Conservation (phyloP, 2,888 invertebrate genomes). For the Drosophila pegasa region DNA sequence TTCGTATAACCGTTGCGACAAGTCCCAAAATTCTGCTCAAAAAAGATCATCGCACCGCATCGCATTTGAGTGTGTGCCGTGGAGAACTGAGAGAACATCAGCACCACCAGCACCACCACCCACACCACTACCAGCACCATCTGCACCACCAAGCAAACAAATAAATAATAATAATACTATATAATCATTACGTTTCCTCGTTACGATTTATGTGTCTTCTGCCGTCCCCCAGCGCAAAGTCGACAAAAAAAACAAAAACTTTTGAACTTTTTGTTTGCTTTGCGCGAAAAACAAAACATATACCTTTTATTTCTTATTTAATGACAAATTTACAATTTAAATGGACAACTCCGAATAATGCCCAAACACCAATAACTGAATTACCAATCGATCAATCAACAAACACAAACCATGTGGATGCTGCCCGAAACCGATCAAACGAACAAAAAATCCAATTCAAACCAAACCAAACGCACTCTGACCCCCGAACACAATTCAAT, state of each 20-base stretch:
- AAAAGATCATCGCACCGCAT: constrained; percentile 34
- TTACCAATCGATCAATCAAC: constrained; percentile 14
- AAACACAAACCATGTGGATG: constrained; percentile 28
- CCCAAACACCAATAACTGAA: constrained; percentile 28
- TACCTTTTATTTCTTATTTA: constrained; percentile 57
- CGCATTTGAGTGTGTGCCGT: constrained; percentile 19
- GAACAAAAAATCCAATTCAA: background rate
- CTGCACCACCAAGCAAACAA: constrained; percentile 18
- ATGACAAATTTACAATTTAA: constrained; percentile 67
- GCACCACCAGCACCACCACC: constrained; percentile 5
- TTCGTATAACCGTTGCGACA: constrained; percentile 45
- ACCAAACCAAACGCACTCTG: constrained; percentile 14
- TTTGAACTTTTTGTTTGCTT: constrained; percentile 4
- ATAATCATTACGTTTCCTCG: constrained; percentile 21
- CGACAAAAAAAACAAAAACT: constrained; percentile 18
- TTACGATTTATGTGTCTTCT: constrained; percentile 20
- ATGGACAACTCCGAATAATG: constrained; percentile 23
- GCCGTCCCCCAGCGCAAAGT: constrained; percentile 25
- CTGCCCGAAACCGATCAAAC: background rate
- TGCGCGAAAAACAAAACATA: constrained; percentile 6
- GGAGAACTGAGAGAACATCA: constrained; percentile 11
- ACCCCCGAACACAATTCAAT: constrained; percentile 1
- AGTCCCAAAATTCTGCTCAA: constrained; percentile 20
- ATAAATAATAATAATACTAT: constrained; percentile 2
- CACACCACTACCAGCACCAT: constrained; percentile 8